Conservation (phyloP, 2,888 invertebrate genomes). For the Drosophila histrio region DNA sequence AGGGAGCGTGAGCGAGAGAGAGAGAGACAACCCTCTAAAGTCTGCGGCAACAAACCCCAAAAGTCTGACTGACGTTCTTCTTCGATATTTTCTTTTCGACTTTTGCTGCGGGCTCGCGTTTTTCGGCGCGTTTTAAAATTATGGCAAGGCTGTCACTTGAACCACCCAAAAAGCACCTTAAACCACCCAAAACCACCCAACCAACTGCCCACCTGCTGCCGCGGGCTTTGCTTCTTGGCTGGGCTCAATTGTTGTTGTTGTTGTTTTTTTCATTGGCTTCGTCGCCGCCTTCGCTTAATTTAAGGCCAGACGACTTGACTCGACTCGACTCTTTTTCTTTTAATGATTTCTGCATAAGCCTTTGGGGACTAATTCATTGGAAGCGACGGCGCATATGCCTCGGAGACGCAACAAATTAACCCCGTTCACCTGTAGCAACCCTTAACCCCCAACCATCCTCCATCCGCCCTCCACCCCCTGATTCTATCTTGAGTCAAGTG, state of each 20-base stretch:
- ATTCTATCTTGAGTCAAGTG: constrained; percentile 40
- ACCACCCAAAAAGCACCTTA: constrained; percentile 30
- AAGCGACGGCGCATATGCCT: constrained; percentile 67
- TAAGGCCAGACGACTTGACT: constrained; percentile 68
- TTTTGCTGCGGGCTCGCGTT: constrained; percentile 50
- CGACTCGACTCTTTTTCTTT: constrained; percentile 40
- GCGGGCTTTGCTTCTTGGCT: neutral
- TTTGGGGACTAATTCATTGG: constrained; percentile 78
- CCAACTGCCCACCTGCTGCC: constrained; percentile 19
- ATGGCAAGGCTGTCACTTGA: constrained; percentile 73
- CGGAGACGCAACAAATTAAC: constrained; percentile 74
- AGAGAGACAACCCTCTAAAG: constrained; percentile 14
- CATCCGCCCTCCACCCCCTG: neutral
- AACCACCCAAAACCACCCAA: neutral
- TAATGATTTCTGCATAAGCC: constrained; percentile 74
- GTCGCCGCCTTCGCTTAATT: constrained; percentile 63
- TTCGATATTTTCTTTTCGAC: constrained; percentile 57
- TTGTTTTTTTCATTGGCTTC: constrained; percentile 30
- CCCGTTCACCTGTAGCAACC: constrained; percentile 42
- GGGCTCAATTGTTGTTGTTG: constrained; percentile 52
- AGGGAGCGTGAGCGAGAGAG: neutral
- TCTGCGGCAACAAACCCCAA: constrained; percentile 1
- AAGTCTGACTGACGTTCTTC: constrained; percentile 49
- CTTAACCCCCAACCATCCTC: constrained; percentile 10
- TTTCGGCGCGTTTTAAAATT: constrained; percentile 69